Percentiles rank a stretch among this genome's conserved stretches.
Evolutionary conservation across 2,888 invertebrate species (phyloP).

Genomic region (Callyntrura sp.): DNA sequence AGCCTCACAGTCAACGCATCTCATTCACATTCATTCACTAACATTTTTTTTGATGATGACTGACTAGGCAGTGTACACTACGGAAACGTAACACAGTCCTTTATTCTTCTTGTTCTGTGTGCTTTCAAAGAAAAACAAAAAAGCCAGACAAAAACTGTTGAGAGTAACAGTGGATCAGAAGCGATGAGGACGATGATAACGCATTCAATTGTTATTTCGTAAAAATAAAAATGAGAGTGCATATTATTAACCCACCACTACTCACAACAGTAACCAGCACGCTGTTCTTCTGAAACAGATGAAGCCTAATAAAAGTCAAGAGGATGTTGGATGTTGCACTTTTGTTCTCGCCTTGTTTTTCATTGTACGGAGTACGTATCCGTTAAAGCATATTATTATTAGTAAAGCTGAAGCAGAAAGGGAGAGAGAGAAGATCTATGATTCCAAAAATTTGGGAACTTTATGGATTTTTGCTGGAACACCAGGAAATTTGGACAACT

Average conservation of each 20-base stretch:
- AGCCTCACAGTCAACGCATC: slow-evolving; percentile 50
- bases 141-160: slow-evolving; percentile 50
- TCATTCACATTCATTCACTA: slow-evolving; percentile 49
- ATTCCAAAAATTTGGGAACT: slow-evolving; percentile 35
- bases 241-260: not conserved
- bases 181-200: slow-evolving; percentile 37
- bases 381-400: slow-evolving; percentile 20
- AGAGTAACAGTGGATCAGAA: not conserved
- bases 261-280: not conserved
- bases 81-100: not conserved
- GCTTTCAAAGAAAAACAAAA: slow-evolving; percentile 9
- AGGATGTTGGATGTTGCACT: not conserved
- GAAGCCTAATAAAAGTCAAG: slow-evolving; percentile 61
- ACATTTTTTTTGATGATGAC: slow-evolving; percentile 3
- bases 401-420: not conserved
- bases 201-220: slow-evolving; percentile 59
- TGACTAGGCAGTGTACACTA: too few relatives aligned
- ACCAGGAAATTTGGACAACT: not conserved
- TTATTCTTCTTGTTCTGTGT: not conserved
- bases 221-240: slow-evolving; percentile 33
- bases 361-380: slow-evolving; percentile 10
- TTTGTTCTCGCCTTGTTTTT: slow-evolving; percentile 19
- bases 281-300: slow-evolving; percentile 23
- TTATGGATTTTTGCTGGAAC: slow-evolving; percentile 40
- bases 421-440: too few relatives aligned